A percentile compares a stretch with the other conserved stretches of the same genome.
These are phyloP conservation scores for Caenorhabditis drosophilae DNA, from an alignment of 2,888 invertebrate species.

Conservation along the genomic window DNA sequence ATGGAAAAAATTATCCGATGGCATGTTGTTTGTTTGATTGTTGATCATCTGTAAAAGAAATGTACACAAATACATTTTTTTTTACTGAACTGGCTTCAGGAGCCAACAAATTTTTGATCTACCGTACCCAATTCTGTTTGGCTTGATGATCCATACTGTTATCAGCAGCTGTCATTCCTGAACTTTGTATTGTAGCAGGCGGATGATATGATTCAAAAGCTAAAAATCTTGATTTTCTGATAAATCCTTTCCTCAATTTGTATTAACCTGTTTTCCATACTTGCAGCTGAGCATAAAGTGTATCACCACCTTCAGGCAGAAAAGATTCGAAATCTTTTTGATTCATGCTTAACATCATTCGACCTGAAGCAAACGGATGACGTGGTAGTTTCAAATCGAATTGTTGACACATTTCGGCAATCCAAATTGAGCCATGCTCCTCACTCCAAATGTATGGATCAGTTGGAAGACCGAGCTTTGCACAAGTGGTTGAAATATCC, in stretches of 20 bases:
- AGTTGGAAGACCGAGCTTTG: conserved; percentile 59
- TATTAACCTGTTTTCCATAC: conserved; percentile 64
- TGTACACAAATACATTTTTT: conserved; percentile 25
- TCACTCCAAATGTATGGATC: conserved; percentile 58
- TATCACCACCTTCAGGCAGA: conserved; percentile 63
- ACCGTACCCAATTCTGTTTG: conserved; percentile 26
- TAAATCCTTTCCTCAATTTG: too few relatives aligned
- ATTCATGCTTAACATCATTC: conserved; percentile 53
- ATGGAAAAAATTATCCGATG: conserved; percentile 33
- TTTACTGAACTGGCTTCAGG: too few relatives aligned
- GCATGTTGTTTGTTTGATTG: conserved; percentile 44
- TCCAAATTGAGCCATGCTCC: conserved; percentile 60
- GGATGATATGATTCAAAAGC: conserved; percentile 54
- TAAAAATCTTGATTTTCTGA: too few relatives aligned
- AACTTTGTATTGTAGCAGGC: conserved; percentile 31
- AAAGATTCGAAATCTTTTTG: conserved; percentile 45
- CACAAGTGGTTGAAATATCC: conserved; percentile 67
- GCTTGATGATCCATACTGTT: conserved; percentile 20
- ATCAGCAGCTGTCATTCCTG: conserved; percentile 42
- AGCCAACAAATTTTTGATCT: background rate
- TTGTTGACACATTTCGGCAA: conserved; percentile 65
- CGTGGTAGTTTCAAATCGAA: conserved; percentile 56
- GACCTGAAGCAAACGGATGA: conserved; percentile 48
- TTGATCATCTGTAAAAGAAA: conserved; percentile 36
- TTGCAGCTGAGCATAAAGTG: conserved; percentile 66